These are phyloP conservation scores for Cryptoprocta ferox DNA, from an alignment of 2,797 vertebrate genomes.

Conservation along the genomic window DNA sequence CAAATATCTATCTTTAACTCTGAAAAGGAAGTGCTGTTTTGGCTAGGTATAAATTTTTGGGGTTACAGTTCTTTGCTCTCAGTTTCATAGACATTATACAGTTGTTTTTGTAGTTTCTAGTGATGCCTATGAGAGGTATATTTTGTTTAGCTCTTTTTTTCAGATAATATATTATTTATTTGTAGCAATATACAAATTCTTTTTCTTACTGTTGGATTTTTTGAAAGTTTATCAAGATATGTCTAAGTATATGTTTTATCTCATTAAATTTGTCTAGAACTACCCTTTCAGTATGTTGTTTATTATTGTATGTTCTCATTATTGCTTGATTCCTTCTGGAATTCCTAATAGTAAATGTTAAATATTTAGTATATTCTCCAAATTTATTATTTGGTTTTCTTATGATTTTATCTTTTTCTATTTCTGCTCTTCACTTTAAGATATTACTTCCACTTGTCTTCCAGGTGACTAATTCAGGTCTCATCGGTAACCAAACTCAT, in stretches of 20 bases:
- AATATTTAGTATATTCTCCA: neutral
- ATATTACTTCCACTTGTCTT: neutral
- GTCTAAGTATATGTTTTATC: neutral
- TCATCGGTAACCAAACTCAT: neutral
- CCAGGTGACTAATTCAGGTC: neutral
- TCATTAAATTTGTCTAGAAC: neutral
- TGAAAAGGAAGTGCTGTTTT: constrained; percentile 15
- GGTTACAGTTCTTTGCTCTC: neutral
- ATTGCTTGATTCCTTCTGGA: neutral
- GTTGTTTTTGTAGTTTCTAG: neutral
- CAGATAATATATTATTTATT: neutral
- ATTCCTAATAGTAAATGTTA: neutral
- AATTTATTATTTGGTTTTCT: neutral
- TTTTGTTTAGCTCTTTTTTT: neutral
- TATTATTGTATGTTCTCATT: neutral
- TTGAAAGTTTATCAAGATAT: neutral
- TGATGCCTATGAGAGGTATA: neutral
- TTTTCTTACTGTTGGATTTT: neutral
- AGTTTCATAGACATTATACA: neutral
- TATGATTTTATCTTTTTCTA: neutral
- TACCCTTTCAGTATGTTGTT: neutral
- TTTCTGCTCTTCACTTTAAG: neutral
- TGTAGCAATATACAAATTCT: neutral
- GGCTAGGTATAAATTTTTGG: neutral
- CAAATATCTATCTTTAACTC: neutral